Conservation (phyloP, 2,888 invertebrate genomes). For the Andrena bucephala region DNA sequence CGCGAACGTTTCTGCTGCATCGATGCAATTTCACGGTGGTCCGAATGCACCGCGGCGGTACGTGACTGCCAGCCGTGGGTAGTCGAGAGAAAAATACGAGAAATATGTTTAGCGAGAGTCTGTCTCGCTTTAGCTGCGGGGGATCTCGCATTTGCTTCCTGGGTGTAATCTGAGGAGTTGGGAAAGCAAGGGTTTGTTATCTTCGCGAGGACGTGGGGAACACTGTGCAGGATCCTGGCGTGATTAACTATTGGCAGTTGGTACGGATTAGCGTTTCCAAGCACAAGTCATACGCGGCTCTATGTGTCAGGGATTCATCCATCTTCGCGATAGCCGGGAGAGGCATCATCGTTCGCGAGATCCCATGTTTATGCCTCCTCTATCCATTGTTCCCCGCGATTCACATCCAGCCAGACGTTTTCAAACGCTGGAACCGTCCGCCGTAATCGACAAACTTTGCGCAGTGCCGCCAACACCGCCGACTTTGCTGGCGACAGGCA, state of each 20-base stretch:
- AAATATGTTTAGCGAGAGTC: background rate
- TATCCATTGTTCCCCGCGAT: conserved; percentile 1
- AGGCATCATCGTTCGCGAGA: background rate
- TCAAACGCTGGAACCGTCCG: background rate
- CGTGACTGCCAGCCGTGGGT: conserved; percentile 8
- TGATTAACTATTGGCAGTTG: too few relatives aligned
- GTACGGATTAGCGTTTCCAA: too few relatives aligned
- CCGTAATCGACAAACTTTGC: conserved; percentile 80
- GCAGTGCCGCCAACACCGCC: conserved; percentile 88
- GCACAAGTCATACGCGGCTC: too few relatives aligned
- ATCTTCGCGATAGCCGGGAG: background rate
- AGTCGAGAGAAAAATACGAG: conserved; percentile 15
- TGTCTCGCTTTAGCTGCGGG: background rate
- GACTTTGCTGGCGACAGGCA: conserved; percentile 85
- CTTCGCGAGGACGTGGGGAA: background rate
- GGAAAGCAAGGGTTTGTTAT: background rate
- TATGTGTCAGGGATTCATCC: background rate
- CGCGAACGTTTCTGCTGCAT: conserved; percentile 9
- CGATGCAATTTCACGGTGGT: conserved; percentile 17
- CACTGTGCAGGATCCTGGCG: background rate
- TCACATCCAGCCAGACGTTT: conserved; percentile 22
- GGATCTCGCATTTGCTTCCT: background rate
- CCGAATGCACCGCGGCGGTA: background rate
- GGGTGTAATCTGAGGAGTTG: background rate
- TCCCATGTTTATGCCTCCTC: background rate